Conservation (phyloP, 2,113 vertebrate species). For the Sarotherodon lohbergeri region DNA sequence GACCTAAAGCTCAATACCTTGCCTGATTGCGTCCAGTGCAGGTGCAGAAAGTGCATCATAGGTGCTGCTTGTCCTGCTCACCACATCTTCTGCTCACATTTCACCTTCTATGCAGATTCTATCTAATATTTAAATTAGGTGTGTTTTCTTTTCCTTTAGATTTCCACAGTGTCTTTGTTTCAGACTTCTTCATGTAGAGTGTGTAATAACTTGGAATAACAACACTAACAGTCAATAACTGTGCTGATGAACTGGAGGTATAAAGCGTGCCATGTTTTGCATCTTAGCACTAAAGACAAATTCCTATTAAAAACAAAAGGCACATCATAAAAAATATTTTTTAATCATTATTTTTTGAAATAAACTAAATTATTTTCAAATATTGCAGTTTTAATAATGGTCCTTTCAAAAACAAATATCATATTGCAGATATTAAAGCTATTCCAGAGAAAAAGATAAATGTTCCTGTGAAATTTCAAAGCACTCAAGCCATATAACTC, state of each 20-base stretch:
- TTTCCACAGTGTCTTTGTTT: background rate
- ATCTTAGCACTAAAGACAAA: background rate
- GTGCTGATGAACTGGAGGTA: background rate
- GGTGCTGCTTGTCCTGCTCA: background rate
- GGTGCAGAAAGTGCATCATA: background rate
- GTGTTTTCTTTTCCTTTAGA: background rate
- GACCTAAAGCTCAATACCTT: background rate
- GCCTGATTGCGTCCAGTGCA: background rate
- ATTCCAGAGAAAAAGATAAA: background rate
- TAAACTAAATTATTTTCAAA: background rate
- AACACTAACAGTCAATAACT: background rate
- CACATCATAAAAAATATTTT: background rate
- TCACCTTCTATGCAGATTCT: background rate
- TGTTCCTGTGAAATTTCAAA: background rate
- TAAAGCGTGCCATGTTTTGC: background rate
- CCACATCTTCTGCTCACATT: background rate
- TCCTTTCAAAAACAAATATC: background rate
- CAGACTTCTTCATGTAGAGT: background rate
- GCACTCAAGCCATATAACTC: background rate
- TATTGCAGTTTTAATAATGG: background rate
- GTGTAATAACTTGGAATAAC: background rate
- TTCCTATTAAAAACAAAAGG: background rate
- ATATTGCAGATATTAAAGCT: background rate
- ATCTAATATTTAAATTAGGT: background rate
- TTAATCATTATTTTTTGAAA: background rate